Evolutionary conservation across 1,140 invertebrate species (phyloP).

Genomic region (Anadara kagoshimensis): DNA sequence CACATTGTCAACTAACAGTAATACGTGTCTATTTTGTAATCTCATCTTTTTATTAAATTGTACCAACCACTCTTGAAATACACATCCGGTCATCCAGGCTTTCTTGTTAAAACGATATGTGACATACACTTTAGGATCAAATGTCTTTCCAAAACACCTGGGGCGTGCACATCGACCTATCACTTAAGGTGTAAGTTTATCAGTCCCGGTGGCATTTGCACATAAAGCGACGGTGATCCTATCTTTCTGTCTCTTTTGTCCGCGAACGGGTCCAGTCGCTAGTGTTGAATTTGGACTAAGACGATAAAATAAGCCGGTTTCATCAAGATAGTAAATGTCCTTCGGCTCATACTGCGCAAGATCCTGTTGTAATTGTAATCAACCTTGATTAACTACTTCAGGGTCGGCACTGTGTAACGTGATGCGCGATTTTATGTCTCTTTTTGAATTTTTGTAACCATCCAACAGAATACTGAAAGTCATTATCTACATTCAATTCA

Average conservation of each 20-base stretch:
- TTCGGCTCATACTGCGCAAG: conserved; percentile 15
- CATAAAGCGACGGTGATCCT: conserved; percentile 14
- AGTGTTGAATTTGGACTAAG: conserved; percentile 19
- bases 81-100: conserved; percentile 20
- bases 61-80: conserved; percentile 11
- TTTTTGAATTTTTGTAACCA: conserved; percentile 27
- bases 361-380: conserved; percentile 14
- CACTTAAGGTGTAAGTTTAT: conserved; percentile 15
- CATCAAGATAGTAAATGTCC: conserved; percentile 21
- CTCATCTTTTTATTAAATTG: conserved; percentile 31
- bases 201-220: conserved; percentile 16
- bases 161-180: conserved; percentile 3
- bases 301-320: conserved; percentile 20
- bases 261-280: conserved; percentile 2
- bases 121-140: conserved; percentile 4
- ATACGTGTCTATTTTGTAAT: conserved; percentile 17
- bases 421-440: conserved; percentile 12
- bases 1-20: conserved; percentile 48
- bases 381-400: conserved; percentile 7
- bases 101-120: conserved; percentile 4
- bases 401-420: conserved; percentile 28
- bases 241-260: conserved; percentile 23
- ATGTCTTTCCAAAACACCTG: conserved; percentile 27
- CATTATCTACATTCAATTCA: conserved; percentile 4
- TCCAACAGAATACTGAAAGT: conserved; percentile 13